Base-by-base conservation (phyloP, 2,797 vertebrate genomes). In the Xiphophorus birchmanni region DNA sequence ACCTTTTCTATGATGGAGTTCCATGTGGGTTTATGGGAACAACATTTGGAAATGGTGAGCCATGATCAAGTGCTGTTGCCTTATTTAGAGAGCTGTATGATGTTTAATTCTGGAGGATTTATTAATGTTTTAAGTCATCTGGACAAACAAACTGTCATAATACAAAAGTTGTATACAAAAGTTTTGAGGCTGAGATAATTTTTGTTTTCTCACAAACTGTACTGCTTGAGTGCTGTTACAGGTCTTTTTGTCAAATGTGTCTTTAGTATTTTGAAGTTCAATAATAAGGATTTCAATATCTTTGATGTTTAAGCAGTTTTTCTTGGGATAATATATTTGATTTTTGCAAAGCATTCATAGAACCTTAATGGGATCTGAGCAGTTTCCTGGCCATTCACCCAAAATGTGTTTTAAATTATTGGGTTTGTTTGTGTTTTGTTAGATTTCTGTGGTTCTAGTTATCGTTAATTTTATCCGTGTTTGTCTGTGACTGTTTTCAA, bases 1-100 rank as follows among this genome's bases (percentile, higher is more conserved):
- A 94, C 92, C 93, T 94, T 91, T 86, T 78, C 71, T 82, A 83
- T 93, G 90, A 94, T 91, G 88, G 80, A 86, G 86, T 58, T 50
- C 58, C 29, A 52, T 79, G 84, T 74, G 73, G 54, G 63, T 83
- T 82, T 90, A 88, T 86, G 45, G 90, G 89, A 93, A 90, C 52
- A 32, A 72, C 78, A 56, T 29, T 76, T 26, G 80, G 80, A 84
- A 78, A 40, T 32, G 86, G 86, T 88, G 88, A 87, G 77, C 77
- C 74, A 79, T 71, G 73, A 69, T 56, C 26, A 29, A 35, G 75
- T 85, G 71, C 81, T 69, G 79, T 4, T 23, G 77, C 48, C 15
- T 77, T 3, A 1, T 54, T 82, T 83, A 71, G 77, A 73, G 48
- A 23, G 21, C 12, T 29, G 3, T 15, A 2, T 32, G 32, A 32